phyloP scores from a whole-genome alignment of 1,140 invertebrate species.

The Harpegnathos saltator region DNA sequence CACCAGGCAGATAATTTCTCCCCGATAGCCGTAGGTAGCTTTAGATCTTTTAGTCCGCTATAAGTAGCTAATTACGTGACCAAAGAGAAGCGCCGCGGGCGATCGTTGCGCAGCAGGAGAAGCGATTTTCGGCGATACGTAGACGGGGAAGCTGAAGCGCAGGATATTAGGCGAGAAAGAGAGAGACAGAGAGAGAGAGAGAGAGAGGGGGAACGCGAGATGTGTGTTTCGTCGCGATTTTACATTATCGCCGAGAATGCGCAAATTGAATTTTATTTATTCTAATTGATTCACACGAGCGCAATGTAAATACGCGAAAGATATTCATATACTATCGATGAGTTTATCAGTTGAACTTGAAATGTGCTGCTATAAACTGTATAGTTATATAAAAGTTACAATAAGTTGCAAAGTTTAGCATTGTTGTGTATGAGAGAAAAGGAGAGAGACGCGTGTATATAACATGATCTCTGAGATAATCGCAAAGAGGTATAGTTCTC shows the following conservation, averaged over 20 bases:
- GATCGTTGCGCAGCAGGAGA: constrained; percentile 8
- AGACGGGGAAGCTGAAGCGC: constrained; percentile 2
- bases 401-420: constrained; percentile 69
- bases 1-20: constrained; percentile 1
- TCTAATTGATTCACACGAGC: constrained; percentile 23
- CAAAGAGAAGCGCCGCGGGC: constrained; percentile 39
- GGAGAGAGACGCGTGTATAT: too few species aligned
- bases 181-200: too few species aligned
- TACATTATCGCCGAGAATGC: constrained; percentile 26
- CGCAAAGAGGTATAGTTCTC: constrained; percentile 36
- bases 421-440: constrained; percentile 62
- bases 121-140: constrained; percentile 23
- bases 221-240: constrained; percentile 31
- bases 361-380: constrained; percentile 35
- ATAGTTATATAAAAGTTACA: constrained; percentile 53
- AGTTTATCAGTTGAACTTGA: constrained; percentile 46
- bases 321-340: constrained; percentile 45
- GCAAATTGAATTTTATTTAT: constrained; percentile 63
- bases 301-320: constrained; percentile 30
- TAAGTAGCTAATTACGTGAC: constrained; percentile 8
- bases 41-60: constrained; percentile 22
- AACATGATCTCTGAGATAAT: constrained; percentile 52
- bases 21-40: neutral
- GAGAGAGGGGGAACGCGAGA: too few species aligned
- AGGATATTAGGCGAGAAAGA: constrained; percentile 41